Conservation (phyloP, 2,888 invertebrate species). For the Laspeyria flexula region DNA sequence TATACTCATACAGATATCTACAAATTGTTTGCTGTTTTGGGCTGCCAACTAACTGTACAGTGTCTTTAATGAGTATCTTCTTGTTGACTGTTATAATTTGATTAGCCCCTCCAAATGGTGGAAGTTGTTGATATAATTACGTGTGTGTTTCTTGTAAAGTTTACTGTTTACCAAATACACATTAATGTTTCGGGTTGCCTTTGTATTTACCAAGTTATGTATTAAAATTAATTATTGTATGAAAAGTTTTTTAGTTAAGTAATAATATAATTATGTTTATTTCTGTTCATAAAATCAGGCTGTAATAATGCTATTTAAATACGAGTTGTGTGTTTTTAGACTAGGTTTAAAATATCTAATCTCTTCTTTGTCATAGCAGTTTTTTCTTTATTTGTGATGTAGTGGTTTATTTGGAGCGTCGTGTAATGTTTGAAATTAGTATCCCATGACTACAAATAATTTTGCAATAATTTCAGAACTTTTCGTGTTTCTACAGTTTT, state of each 20-base stretch:
- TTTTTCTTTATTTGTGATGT: too few species aligned
- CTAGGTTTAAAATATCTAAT: too few species aligned
- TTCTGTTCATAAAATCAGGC: too few species aligned
- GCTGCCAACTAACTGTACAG: not conserved
- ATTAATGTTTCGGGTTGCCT: not conserved
- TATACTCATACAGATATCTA: not conserved
- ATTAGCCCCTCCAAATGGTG: slow-evolving; percentile 13
- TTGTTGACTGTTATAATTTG: slow-evolving; percentile 15
- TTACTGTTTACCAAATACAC: slow-evolving; percentile 4
- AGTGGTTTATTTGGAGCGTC: too few species aligned
- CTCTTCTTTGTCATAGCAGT: too few species aligned
- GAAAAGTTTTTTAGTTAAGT: not conserved
- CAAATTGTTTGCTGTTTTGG: not conserved
- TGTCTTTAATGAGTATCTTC: slow-evolving; percentile 4
- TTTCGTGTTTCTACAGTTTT: too few species aligned
- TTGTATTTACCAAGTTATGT: not conserved
- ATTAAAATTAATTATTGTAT: not conserved
- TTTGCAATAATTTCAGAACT: too few species aligned
- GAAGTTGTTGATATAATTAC: slow-evolving; percentile 12
- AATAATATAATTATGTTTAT: too few species aligned
- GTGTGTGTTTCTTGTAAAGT: slow-evolving; percentile 10
- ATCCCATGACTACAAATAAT: too few species aligned
- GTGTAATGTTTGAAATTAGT: too few species aligned
- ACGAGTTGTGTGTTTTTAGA: too few species aligned
- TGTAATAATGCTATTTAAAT: too few species aligned